These are phyloP conservation scores for Penaeus japonicus DNA, from an alignment of 1,140 invertebrate genomes.

Conservation along the genomic window DNA sequence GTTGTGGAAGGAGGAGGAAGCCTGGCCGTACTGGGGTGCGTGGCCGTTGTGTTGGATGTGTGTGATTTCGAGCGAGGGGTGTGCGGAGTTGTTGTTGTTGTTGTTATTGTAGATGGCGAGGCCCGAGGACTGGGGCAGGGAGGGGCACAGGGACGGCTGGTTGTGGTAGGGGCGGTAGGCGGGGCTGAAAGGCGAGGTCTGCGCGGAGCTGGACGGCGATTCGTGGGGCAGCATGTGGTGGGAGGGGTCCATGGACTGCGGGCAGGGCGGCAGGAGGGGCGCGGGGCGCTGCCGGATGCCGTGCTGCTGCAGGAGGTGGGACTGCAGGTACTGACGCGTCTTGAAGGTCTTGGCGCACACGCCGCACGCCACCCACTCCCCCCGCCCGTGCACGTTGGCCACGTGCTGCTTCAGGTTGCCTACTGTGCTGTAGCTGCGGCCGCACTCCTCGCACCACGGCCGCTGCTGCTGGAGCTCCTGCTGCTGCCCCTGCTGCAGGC, in stretches of 20 bases:
- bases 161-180: conserved; percentile 39
- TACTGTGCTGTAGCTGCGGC: conserved; percentile 51
- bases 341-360: conserved; percentile 52
- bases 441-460: conserved; percentile 49
- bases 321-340: conserved; percentile 51
- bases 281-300: conserved; percentile 48
- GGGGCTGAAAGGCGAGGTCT: conserved; percentile 39
- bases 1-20: conserved; percentile 21
- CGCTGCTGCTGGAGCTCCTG: conserved; percentile 36
- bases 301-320: conserved; percentile 49
- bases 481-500: conserved; percentile 22
- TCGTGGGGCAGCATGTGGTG: conserved; percentile 39
- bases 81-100: not conserved
- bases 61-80: not conserved
- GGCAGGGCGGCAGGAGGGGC: conserved; percentile 18
- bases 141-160: conserved; percentile 20
- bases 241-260: conserved; percentile 26
- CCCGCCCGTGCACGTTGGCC: conserved; percentile 50
- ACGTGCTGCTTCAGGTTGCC: conserved; percentile 52
- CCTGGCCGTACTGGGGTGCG: conserved; percentile 29
- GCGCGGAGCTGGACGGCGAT: conserved; percentile 50
- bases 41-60: conserved; percentile 26
- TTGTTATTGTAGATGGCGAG: not conserved
- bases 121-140: conserved; percentile 28
- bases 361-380: conserved; percentile 48